A percentile compares a stretch with the other conserved stretches of the same genome.
These are phyloP conservation scores for Erythrocebus patas DNA, from an alignment of 2,113 vertebrate genomes.

Conservation along the genomic window DNA sequence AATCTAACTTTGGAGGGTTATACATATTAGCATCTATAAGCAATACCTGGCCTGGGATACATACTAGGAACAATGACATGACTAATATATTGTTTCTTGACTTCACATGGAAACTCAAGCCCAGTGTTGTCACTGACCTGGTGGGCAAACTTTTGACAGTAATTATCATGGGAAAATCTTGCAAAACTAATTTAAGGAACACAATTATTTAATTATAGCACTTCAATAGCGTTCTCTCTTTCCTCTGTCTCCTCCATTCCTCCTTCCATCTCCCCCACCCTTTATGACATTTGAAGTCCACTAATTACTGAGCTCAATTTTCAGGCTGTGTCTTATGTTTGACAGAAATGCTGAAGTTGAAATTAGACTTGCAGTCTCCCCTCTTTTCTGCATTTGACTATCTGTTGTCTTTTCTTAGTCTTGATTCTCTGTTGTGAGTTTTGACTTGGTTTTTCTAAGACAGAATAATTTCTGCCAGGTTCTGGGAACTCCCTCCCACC, in stretches of 20 bases:
- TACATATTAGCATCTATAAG: neutral
- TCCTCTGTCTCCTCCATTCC: neutral
- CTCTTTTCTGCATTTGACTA: constrained; percentile 64
- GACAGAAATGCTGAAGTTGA: constrained; percentile 47
- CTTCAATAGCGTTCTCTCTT: neutral
- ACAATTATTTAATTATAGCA: neutral
- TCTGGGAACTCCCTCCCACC: constrained; percentile 83
- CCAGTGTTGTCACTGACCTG: neutral
- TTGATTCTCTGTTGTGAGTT: constrained; percentile 72
- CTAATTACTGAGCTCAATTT: neutral
- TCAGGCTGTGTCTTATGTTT: neutral
- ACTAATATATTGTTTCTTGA: neutral
- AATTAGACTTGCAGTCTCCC: constrained; percentile 26
- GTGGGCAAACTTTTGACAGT: neutral
- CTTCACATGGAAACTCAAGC: neutral
- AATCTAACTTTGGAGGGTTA: neutral
- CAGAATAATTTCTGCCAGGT: constrained; percentile 77
- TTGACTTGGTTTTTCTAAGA: constrained; percentile 80
- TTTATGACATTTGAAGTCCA: neutral
- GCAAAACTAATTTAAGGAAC: constrained; percentile 17
- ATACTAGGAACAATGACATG: neutral
- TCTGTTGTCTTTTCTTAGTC: constrained; percentile 77
- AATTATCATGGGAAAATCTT: neutral
- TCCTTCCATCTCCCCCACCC: neutral
- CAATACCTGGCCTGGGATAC: neutral